phyloP scores from a whole-genome alignment of 2,888 invertebrate genomes.

The Drosophila atroscutellata region DNA sequence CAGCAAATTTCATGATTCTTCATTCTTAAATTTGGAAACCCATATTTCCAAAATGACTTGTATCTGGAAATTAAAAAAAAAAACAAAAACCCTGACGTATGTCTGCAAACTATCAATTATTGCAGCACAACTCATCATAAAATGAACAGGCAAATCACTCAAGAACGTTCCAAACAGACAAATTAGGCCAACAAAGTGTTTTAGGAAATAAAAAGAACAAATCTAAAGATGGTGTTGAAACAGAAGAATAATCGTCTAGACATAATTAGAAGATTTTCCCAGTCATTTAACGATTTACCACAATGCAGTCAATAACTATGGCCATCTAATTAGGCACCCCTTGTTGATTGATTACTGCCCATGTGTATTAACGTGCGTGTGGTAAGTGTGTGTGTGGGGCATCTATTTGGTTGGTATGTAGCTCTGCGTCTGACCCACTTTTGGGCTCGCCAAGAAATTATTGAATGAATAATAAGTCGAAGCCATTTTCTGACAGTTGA shows the following conservation, averaged over 20 bases:
- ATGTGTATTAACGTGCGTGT: background rate
- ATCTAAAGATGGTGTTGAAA: constrained; percentile 3
- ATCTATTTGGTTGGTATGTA: constrained; percentile 30
- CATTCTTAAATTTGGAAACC: no score
- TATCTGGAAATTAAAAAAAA: background rate
- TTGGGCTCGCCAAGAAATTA: constrained; percentile 58
- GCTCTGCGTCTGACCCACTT: constrained; percentile 63
- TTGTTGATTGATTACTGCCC: constrained; percentile 62
- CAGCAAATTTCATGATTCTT: background rate
- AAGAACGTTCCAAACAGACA: constrained; percentile 2
- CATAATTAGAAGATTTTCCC: constrained; percentile 52
- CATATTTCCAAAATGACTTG: background rate
- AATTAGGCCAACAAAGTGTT: constrained; percentile 30
- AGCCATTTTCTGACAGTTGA: constrained; percentile 61
- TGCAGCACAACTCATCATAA: constrained; percentile 24
- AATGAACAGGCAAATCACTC: constrained; percentile 19
- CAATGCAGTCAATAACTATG: constrained; percentile 11
- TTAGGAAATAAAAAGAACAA: constrained; percentile 5
- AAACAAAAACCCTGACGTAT: background rate
- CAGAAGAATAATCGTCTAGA: constrained; percentile 33
- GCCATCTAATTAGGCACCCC: constrained; percentile 61
- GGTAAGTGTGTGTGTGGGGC: constrained; percentile 16
- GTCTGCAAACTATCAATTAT: constrained; percentile 3
- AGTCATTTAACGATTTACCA: constrained; percentile 31
- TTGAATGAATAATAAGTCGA: constrained; percentile 69